Evolutionary conservation across 2,113 vertebrate genomes (phyloP).

Genomic region (Romanogobio albipinnatus): DNA sequence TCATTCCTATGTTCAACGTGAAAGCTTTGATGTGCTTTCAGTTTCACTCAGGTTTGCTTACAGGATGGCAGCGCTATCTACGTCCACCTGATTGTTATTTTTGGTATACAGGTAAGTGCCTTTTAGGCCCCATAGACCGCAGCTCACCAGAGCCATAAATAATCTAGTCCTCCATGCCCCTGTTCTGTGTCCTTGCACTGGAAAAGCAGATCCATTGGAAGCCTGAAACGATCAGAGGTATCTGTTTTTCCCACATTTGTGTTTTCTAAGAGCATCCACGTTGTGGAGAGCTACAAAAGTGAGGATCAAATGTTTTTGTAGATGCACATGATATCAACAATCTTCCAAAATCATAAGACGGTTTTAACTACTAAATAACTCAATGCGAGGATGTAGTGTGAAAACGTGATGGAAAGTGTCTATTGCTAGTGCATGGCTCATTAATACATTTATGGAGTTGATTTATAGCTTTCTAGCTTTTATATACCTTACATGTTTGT

Average conservation of each 20-base stretch:
- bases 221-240: neutral
- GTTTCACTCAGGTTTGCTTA: neutral
- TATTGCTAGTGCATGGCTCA: neutral
- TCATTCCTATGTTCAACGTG: neutral
- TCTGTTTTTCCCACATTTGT: neutral
- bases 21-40: constrained; percentile 23
- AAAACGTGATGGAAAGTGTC: neutral
- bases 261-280: neutral
- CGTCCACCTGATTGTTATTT: neutral
- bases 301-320: no score
- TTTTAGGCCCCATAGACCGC: neutral
- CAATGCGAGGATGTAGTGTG: neutral
- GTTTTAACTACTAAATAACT: neutral
- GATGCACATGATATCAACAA: neutral
- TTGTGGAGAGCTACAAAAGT: neutral
- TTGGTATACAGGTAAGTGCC: constrained; percentile 19
- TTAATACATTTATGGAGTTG: neutral
- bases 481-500: neutral
- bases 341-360: neutral
- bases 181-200: neutral
- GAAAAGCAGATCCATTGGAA: neutral
- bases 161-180: neutral
- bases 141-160: constrained; percentile 8
- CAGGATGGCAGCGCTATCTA: neutral
- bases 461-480: neutral